A percentile compares a stretch with the other conserved stretches of the same genome.
These are phyloP conservation scores for Montipora capricornis DNA, from an alignment of 64 coral and sea anemone genomes.

Conservation along the genomic window DNA sequence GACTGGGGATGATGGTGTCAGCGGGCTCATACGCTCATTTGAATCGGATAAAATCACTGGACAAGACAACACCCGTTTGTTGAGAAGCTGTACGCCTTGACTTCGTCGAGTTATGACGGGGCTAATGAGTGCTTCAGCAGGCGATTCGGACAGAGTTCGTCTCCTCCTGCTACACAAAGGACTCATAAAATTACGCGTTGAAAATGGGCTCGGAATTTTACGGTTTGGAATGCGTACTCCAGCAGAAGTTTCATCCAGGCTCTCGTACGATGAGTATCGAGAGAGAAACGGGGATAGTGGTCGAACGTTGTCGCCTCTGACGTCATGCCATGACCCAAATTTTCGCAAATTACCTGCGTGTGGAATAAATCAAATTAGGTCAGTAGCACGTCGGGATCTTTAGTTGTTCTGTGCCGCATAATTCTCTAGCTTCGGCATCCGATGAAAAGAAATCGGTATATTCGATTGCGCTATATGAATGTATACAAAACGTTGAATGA, in stretches of 20 bases:
- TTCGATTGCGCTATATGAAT: no score
- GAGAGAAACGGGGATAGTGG: conserved; percentile 17
- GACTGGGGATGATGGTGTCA: not conserved
- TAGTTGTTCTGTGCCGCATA: no score
- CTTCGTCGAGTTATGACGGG: not conserved
- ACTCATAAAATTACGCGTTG: not conserved
- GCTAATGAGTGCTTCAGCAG: conserved; percentile 16
- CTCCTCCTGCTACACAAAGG: not conserved
- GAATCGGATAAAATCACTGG: not conserved
- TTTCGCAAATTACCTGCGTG: not conserved
- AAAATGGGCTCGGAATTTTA: conserved; percentile 29
- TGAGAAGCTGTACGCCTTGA: not conserved
- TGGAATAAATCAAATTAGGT: not conserved
- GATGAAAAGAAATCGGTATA: no score
- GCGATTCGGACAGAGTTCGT: conserved; percentile 14
- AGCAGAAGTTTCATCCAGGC: not conserved
- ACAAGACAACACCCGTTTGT: not conserved
- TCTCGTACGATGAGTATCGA: not conserved
- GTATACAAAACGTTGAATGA: no score
- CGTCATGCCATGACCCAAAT: conserved; percentile 13
- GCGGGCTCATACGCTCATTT: not conserved
- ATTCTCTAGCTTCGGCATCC: no score
- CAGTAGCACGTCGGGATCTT: no score
- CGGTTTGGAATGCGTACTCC: conserved; percentile 8
- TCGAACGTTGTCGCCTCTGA: not conserved